Conservation (phyloP, 2,888 invertebrate genomes). For the Drosophila kambysellisi region DNA sequence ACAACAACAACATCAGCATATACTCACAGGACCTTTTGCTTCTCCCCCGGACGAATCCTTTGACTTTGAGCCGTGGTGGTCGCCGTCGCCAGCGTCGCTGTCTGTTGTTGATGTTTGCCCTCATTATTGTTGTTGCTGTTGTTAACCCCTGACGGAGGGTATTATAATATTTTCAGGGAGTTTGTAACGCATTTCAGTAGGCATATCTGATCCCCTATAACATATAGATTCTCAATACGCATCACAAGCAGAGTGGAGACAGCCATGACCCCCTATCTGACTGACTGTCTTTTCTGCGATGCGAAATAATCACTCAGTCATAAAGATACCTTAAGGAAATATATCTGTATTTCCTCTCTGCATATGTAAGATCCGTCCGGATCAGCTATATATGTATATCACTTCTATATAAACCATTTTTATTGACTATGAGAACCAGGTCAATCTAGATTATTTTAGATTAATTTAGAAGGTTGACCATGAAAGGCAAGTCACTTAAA, state of each 20-base stretch:
- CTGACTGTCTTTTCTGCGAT: not conserved
- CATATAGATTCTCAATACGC: not conserved
- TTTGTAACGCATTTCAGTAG: not conserved
- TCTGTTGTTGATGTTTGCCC: constrained; percentile 81
- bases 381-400: not conserved
- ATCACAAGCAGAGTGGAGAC: not conserved
- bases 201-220: not conserved
- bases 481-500: not conserved
- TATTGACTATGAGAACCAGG: not conserved
- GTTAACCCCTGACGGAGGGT: constrained; percentile 8
- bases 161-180: not conserved
- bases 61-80: constrained; percentile 53
- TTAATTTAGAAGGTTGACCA: not conserved
- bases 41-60: constrained; percentile 55
- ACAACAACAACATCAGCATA: constrained; percentile 21
- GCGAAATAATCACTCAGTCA: not conserved
- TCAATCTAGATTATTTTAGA: not conserved
- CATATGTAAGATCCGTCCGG: not conserved
- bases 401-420: not conserved
- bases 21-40: constrained; percentile 2
- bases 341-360: not conserved
- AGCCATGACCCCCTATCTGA: rapidly evolving
- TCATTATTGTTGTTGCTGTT: constrained; percentile 76
- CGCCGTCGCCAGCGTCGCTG: constrained; percentile 38
- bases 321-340: not conserved